Evolutionary conservation across 2,113 vertebrate genomes (phyloP), one percentile per base, ranked within the genome.

Genomic region (Phaethon lepturus): DNA sequence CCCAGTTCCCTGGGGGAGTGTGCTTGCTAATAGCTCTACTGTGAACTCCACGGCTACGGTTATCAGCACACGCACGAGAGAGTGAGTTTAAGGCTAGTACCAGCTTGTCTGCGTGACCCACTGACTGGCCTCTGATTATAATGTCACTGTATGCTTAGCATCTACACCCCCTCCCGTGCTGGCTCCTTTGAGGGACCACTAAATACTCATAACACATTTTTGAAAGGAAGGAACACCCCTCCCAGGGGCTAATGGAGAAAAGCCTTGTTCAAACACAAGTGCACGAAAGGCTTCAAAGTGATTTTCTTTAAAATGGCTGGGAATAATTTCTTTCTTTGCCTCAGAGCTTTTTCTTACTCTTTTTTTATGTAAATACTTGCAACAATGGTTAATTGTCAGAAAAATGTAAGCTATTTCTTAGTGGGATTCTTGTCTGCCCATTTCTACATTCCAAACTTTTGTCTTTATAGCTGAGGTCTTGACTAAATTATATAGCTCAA

Each of bases 381-480:
- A 95, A 94, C 86, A 95, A 96, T 91, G 74, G 77, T 59, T 95
- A 90, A 85, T 89, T 93, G 82, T 94, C 79, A 82, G 92, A 93
- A 94, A 95, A 97, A 96, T 96, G 84, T 68, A 90, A 88, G 63
- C 59, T 92, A 90, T 94, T 93, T 93, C 94, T 93, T 64, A 93
- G 92, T 40, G 63, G 77, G 60, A 95, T 96, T 88, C 75, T 85
- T 94, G 91, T 63, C 86, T 96, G 74, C 63, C 76, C 67, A n/a
- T 82, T 96, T 80, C 68, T 86, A 56, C 94, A 95, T 95, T 95
- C 95, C 92, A 96, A 86, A 80, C 44, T 90, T 94, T 74, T 91
- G 71, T 90, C 86, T 94, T 91, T 93, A 62, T 86, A 69, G 56
- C 74, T 68, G 80, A 95, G 25, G 44, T 77, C 91, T 94, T 95